Percentiles rank a stretch among this genome's conserved stretches.
These are phyloP conservation scores for Catostomus latipinnis DNA, from an alignment of 2,797 vertebrate species.

Conservation along the genomic window DNA sequence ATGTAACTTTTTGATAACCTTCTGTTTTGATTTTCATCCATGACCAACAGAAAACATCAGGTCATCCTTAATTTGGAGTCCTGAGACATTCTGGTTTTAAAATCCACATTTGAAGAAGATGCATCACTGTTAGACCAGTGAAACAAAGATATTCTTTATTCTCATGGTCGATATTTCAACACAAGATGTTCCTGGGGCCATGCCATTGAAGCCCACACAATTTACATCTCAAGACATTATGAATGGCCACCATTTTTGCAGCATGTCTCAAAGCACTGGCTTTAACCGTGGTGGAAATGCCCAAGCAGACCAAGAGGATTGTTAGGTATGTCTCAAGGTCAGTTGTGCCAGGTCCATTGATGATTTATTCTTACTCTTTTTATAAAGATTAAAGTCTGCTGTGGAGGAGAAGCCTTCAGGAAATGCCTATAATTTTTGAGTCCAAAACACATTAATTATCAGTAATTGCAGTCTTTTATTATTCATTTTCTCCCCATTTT, in stretches of 20 bases:
- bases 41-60: no score
- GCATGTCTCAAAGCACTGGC: conserved; percentile 7
- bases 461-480: neutral
- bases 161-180: neutral
- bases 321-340: conserved; percentile 23
- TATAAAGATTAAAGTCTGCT: conserved; percentile 48
- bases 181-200: neutral
- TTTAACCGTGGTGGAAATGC: conserved; percentile 39
- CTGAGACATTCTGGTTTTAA: conserved; percentile 3
- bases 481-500: no score
- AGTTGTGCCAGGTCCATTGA: neutral
- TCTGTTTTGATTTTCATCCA: no score
- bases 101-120: neutral
- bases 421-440: conserved; percentile 11
- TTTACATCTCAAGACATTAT: conserved; percentile 6
- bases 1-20: no score
- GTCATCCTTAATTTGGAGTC: no score
- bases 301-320: conserved; percentile 20
- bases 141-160: neutral
- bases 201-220: conserved; percentile 1
- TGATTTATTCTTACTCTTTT: conserved; percentile 43
- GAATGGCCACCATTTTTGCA: neutral
- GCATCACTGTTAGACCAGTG: neutral
- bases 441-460: conserved; percentile 5
- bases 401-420: conserved; percentile 28